A percentile compares a stretch with the other conserved stretches of the same genome.
Evolutionary conservation across 2,888 invertebrate species (phyloP).

Genomic region (Caenorhabditis angaria): DNA sequence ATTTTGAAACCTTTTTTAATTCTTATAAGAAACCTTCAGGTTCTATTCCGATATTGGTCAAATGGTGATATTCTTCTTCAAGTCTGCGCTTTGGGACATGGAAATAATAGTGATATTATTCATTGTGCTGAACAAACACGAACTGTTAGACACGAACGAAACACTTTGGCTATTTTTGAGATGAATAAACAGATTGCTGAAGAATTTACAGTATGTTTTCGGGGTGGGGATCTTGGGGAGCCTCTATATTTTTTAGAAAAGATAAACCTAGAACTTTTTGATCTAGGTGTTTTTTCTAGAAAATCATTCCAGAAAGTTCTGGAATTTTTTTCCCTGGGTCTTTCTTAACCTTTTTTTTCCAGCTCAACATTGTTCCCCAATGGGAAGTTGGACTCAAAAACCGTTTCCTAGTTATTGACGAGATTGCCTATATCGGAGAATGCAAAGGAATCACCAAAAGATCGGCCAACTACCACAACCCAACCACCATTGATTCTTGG

Average conservation of each 20-base stretch:
- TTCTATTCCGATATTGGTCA: constrained; percentile 70
- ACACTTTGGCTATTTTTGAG: constrained; percentile 65
- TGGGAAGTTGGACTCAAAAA: constrained; percentile 61
- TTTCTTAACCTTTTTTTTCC: constrained; percentile 74
- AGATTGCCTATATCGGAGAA: constrained; percentile 70
- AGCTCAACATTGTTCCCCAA: constrained; percentile 92
- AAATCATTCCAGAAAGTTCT: background rate
- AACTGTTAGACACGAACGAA: constrained; percentile 28
- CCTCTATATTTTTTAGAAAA: too few relatives aligned
- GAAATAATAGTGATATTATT: constrained; percentile 43
- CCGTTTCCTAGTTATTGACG: constrained; percentile 65
- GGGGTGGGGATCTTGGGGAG: too few relatives aligned
- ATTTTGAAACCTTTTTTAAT: background rate
- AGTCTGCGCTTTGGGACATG: constrained; percentile 66
- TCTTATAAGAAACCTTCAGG: constrained; percentile 32
- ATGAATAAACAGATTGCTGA: constrained; percentile 58
- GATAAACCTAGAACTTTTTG: too few relatives aligned
- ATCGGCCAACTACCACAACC: constrained; percentile 18
- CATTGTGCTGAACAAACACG: constrained; percentile 50
- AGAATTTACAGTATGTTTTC: constrained; percentile 63
- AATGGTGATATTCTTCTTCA: constrained; percentile 67
- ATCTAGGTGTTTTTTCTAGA: too few relatives aligned
- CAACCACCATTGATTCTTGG: constrained; percentile 9
- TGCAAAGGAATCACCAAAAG: constrained; percentile 36
- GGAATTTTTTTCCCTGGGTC: background rate